Evolutionary conservation across 1,140 invertebrate genomes (phyloP).

Genomic region (Phocides pigmalion): DNA sequence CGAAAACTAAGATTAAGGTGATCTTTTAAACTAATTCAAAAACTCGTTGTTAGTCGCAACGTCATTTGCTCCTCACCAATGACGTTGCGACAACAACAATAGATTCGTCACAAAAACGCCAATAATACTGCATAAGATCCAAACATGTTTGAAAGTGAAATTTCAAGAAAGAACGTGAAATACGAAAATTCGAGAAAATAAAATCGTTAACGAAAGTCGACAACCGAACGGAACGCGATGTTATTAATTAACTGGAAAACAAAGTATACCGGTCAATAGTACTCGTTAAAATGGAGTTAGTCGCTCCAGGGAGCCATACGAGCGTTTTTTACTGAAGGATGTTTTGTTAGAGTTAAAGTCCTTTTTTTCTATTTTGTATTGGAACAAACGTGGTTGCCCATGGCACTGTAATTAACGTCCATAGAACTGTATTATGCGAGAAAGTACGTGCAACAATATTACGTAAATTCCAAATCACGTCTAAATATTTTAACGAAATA

Average conservation of each 20-base stretch:
- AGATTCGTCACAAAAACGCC: background rate
- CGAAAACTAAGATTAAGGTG: no score
- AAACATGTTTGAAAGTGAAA: background rate
- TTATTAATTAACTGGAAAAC: constrained; percentile 13
- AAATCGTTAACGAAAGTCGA: background rate
- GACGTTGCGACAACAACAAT: no score
- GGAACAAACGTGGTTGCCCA: background rate
- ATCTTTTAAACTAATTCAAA: no score
- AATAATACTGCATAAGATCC: background rate
- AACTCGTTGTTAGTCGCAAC: no score
- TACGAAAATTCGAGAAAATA: background rate
- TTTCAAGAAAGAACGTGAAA: background rate
- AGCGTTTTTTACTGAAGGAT: background rate
- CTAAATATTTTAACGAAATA: no score
- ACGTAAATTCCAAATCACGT: no score
- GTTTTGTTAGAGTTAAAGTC: background rate
- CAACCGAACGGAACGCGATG: background rate
- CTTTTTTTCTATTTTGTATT: background rate
- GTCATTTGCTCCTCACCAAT: background rate
- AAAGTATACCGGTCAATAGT: background rate
- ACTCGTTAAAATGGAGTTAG: constrained; percentile 12
- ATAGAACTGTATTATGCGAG: background rate
- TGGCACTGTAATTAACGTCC: background rate
- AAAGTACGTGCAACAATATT: background rate
- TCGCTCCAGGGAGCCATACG: background rate